Evolutionary conservation across 2,797 vertebrate species (phyloP), one percentile per base, ranked within the genome.

Genomic region (Pygocentrus nattereri): DNA sequence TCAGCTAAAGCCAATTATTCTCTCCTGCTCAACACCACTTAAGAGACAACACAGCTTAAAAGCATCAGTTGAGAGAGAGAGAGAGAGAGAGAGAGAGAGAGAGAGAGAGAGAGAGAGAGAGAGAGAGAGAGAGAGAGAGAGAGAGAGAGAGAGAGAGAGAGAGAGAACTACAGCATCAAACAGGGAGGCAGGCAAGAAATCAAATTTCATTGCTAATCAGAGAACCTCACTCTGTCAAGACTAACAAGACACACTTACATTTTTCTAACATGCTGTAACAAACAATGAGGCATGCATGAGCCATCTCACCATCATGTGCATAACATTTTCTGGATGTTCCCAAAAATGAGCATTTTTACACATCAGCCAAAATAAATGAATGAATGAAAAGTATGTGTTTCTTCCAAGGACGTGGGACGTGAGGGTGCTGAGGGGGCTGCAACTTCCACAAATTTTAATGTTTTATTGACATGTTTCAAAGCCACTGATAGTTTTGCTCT

Each of bases 1-100:
- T 87, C 82, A 84, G 80, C 76, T 78, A 90, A 93, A 92, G 90
- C 80, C 85, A 92, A 91, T 93, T 92, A 78, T 79, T 69, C 38
- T 67, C 16, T 44, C 19, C 12, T 16, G 12, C 25, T 49, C 54
- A 58, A 77, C 58, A 70, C 74, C 64, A 56, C 69, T 71, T 71
- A 50, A 30, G 47, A 30, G 31, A 18, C n/a, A 62, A 12, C 64
- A 27, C 19, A 64, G 62, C 71, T 1, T 56, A 62, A 69, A 47
- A 67, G 25, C 23, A 49, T 44, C 10, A 68, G 16, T 23, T 31
- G n/a, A 47, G 19, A 5, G 23, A 71, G 49, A 58, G 34, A 49
- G 67, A 54, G 44, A 52, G 15, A 47, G 15, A 5, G 27, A 71
- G 25, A 70, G 31, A 54, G 8, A 62, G 25, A 71, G 23, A 44